These are phyloP conservation scores for Neodiprion pinetum DNA, from an alignment of 1,140 invertebrate species.

Conservation along the genomic window DNA sequence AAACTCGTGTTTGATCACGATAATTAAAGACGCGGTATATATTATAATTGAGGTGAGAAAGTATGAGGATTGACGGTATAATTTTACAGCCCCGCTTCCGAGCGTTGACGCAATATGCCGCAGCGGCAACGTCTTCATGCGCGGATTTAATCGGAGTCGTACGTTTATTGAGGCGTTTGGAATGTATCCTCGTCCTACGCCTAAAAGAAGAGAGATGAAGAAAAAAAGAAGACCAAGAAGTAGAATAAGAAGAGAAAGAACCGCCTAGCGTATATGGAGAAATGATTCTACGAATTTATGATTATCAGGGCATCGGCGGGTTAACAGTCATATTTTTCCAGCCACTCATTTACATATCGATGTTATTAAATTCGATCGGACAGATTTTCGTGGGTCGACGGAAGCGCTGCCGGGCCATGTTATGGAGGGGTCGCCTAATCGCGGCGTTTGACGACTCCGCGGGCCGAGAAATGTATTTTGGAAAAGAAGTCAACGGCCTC, in stretches of 20 bases:
- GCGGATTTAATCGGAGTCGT: conserved; percentile 7
- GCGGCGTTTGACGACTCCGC: neutral
- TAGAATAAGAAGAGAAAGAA: no score
- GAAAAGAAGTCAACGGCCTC: conserved; percentile 2
- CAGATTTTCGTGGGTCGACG: neutral
- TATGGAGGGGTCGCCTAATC: neutral
- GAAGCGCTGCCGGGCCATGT: neutral
- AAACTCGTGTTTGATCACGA: no score
- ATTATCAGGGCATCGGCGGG: neutral
- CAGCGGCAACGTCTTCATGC: neutral
- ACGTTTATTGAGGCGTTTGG: conserved; percentile 1
- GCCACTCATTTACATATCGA: neutral
- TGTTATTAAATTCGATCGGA: conserved; percentile 7
- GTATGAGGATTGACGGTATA: no score
- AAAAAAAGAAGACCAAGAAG: no score
- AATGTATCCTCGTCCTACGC: conserved; percentile 2
- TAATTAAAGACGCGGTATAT: no score
- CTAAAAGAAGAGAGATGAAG: neutral
- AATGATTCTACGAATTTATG: conserved; percentile 3
- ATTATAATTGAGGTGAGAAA: no score
- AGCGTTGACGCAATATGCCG: neutral
- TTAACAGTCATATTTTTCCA: neutral
- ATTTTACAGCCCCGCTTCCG: conserved; percentile 6
- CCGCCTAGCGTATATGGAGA: neutral
- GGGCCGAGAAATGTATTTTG: neutral